Percentiles rank a stretch among this genome's conserved stretches.
Evolutionary conservation across 2,113 vertebrate genomes (phyloP).

Genomic region (Pteropus alecto): DNA sequence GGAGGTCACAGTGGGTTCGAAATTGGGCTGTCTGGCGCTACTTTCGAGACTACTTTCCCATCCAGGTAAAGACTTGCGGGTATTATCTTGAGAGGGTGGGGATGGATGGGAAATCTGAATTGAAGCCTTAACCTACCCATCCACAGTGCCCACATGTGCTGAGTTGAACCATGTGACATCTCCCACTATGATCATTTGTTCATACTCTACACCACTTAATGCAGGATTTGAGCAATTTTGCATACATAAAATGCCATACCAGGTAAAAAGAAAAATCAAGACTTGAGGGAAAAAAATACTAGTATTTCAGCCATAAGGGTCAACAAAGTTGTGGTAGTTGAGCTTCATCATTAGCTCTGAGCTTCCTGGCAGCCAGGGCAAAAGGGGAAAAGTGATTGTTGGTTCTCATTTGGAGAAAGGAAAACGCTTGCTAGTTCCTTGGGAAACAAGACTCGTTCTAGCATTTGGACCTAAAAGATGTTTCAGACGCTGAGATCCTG

Average conservation of each 20-base stretch:
- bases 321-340: background rate
- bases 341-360: background rate
- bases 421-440: background rate
- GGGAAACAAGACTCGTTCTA: background rate
- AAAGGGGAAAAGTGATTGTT: background rate
- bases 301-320: background rate
- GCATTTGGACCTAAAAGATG: background rate
- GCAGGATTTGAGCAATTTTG: background rate
- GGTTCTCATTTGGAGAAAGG: background rate
- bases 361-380: background rate
- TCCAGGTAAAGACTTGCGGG: constrained; percentile 87
- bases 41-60: constrained; percentile 97
- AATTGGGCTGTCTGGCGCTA: constrained; percentile 97
- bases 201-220: background rate
- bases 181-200: background rate
- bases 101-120: background rate
- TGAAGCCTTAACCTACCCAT: background rate
- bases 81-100: background rate
- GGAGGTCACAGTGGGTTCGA: constrained; percentile 96
- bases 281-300: background rate
- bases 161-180: background rate
- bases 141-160: fast-evolving
- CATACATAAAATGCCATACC: background rate
- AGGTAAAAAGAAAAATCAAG: background rate
- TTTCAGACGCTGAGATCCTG: background rate